These are phyloP conservation scores for Mormyrus iriodes DNA, from an alignment of 2,113 vertebrate genomes.

Conservation along the genomic window DNA sequence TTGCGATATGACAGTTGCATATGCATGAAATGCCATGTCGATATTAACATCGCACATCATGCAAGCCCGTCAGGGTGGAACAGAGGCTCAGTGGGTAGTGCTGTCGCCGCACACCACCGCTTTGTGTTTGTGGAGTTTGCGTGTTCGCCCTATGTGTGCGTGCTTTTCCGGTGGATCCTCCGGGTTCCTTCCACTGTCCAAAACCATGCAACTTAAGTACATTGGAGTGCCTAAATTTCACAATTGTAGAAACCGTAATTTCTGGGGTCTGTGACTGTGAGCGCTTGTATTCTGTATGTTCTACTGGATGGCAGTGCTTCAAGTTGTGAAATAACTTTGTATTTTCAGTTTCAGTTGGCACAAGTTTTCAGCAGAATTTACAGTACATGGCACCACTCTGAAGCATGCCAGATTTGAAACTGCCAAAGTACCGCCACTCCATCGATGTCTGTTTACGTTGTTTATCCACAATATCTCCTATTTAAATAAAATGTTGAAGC, in stretches of 20 bases:
- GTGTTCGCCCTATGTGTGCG: not conserved
- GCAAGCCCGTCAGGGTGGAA: not conserved
- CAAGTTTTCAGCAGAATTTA: not conserved
- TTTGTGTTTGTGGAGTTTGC: not conserved
- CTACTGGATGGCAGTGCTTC: not conserved
- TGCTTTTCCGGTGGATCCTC: not conserved
- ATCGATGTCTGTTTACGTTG: not conserved
- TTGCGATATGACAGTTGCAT: not conserved
- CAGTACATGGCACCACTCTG: not conserved
- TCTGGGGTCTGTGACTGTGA: not conserved
- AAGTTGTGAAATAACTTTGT: not conserved
- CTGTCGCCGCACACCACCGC: not conserved
- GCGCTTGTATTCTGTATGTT: no score
- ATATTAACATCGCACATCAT: not conserved
- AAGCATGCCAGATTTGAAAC: not conserved
- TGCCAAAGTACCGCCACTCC: no score
- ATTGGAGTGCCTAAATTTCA: not conserved
- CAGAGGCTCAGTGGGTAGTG: not conserved
- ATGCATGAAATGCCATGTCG: not conserved
- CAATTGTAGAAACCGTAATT: not conserved
- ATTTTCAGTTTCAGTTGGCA: not conserved
- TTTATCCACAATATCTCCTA: not conserved
- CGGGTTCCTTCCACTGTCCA: not conserved
- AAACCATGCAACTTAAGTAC: not conserved
- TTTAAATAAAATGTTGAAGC: not conserved